Evolutionary conservation across 2,888 invertebrate species (phyloP).

Genomic region (Drosophila vallismaia): DNA sequence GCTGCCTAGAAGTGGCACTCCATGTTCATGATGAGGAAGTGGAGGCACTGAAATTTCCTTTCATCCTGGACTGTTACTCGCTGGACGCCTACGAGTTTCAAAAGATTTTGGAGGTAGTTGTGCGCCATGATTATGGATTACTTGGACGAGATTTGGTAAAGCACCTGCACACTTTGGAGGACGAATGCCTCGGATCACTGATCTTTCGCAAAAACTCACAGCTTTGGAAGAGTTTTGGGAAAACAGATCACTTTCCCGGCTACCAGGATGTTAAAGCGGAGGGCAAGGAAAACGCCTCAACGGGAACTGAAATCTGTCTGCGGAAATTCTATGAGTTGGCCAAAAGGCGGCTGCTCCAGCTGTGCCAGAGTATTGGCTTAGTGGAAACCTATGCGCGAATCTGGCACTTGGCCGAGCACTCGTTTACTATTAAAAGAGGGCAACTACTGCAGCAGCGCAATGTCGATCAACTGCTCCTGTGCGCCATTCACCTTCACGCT

Average conservation of each 20-base stretch:
- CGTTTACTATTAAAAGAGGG: conserved; percentile 39
- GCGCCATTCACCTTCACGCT: conserved; percentile 56
- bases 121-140: conserved; percentile 46
- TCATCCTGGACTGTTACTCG: conserved; percentile 49
- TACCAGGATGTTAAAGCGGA: conserved; percentile 34
- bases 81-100: conserved; percentile 65
- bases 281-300: conserved; percentile 38
- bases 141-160: conserved; percentile 47
- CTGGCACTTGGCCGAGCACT: conserved; percentile 64
- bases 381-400: conserved; percentile 34
- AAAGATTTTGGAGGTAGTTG: conserved; percentile 61
- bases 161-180: conserved; percentile 54
- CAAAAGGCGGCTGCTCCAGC: conserved; percentile 37
- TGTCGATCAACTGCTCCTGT: conserved; percentile 60
- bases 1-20: conserved; percentile 59
- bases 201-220: conserved; percentile 57
- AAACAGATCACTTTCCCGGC: conserved; percentile 22
- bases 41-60: conserved; percentile 48
- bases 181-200: conserved; percentile 49
- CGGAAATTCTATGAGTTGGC: conserved; percentile 65
- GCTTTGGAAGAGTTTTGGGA: conserved; percentile 46
- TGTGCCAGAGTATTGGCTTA: conserved; percentile 50
- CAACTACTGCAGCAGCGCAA: conserved; percentile 54
- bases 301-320: conserved; percentile 53
- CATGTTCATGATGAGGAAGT: conserved; percentile 25